These are phyloP conservation scores for Gavialis gangeticus DNA, from an alignment of 2,113 vertebrate species.

Conservation along the genomic window DNA sequence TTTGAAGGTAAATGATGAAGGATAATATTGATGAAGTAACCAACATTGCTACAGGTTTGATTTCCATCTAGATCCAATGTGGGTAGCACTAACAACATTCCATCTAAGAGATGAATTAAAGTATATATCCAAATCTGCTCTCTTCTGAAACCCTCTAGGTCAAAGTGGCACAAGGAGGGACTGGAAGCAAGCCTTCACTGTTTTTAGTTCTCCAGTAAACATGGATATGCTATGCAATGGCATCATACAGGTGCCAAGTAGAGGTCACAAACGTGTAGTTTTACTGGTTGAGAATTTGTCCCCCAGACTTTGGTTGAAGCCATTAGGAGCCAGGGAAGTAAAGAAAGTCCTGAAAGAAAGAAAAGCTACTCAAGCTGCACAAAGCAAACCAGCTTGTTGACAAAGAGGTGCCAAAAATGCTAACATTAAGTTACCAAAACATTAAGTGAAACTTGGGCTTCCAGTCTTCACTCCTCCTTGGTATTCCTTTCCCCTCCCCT, in stretches of 20 bases:
- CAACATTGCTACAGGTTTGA: too few species aligned
- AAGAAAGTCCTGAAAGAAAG: not conserved
- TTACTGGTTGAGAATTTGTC: not conserved
- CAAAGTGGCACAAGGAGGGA: not conserved
- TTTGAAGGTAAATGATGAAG: fast-evolving
- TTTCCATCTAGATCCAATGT: not conserved
- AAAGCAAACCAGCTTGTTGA: not conserved
- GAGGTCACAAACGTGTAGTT: fast-evolving
- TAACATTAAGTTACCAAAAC: not conserved
- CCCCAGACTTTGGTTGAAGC: not conserved
- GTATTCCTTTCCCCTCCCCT: not conserved
- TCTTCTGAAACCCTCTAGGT: not conserved
- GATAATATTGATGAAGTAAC: not conserved
- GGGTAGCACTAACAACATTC: not conserved
- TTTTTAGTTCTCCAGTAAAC: not conserved
- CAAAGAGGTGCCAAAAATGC: not conserved
- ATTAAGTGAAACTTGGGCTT: not conserved
- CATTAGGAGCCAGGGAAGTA: not conserved
- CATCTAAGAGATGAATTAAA: not conserved
- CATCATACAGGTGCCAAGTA: not conserved
- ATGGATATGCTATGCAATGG: too few species aligned
- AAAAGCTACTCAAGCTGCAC: not conserved
- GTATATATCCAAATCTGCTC: not conserved
- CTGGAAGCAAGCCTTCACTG: not conserved
- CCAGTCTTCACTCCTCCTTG: not conserved